Conservation (phyloP, 2,113 vertebrate genomes). For the Sitta europaea region DNA sequence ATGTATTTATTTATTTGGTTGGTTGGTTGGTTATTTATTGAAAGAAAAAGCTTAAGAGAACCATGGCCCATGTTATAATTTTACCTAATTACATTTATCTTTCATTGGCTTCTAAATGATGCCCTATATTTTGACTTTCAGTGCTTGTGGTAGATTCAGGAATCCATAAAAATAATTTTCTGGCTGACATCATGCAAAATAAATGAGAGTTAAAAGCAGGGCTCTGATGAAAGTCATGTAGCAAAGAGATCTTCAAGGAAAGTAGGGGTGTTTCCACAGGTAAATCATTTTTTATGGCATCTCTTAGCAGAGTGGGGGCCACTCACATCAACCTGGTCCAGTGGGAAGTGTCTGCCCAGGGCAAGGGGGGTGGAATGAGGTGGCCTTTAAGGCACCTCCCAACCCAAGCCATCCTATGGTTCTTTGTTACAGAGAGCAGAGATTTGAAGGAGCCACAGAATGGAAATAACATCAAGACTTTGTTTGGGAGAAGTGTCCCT, state of each 20-base stretch:
- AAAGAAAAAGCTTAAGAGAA: background rate
- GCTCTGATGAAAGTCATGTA: background rate
- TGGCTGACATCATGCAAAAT: background rate
- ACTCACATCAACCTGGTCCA: background rate
- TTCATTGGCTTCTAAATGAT: background rate
- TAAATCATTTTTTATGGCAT: background rate
- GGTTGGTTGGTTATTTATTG: background rate
- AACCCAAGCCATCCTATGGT: background rate
- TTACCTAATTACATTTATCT: background rate
- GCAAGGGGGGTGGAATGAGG: background rate
- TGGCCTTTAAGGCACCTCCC: background rate
- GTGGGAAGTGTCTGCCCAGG: background rate
- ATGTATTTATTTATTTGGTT: background rate
- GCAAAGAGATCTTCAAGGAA: background rate
- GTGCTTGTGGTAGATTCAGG: background rate
- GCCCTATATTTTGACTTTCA: background rate
- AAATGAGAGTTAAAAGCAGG: background rate
- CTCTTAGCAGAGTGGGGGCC: background rate
- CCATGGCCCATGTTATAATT: background rate
- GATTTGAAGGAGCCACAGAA: background rate
- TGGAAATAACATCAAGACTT: background rate
- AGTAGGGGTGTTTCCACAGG: background rate
- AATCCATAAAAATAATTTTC: background rate
- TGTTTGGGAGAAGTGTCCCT: background rate
- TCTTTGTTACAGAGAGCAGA: background rate